Evolutionary conservation across 2,888 invertebrate species (phyloP).

Genomic region (Xestia c-nigrum): DNA sequence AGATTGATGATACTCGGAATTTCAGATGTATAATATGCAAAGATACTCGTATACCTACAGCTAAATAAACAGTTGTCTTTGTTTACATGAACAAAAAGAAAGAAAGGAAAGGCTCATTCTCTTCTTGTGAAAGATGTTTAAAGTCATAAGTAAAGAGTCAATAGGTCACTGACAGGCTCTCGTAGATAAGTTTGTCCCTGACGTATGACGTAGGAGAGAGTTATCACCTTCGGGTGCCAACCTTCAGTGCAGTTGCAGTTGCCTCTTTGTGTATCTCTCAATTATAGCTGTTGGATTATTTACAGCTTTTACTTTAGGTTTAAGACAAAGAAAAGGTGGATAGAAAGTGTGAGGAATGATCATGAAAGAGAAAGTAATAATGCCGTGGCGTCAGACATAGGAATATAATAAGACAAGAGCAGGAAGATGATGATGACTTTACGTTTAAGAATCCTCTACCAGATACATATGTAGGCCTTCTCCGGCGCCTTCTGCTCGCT

Average conservation of each 20-base stretch:
- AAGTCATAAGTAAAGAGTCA: slow-evolving; percentile 39
- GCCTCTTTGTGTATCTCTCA: background rate
- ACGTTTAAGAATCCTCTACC: background rate
- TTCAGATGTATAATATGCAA: background rate
- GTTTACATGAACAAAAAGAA: slow-evolving; percentile 21
- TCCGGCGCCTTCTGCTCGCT: background rate
- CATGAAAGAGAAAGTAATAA: too few relatives aligned
- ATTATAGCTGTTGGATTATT: background rate
- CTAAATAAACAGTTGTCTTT: slow-evolving; percentile 13
- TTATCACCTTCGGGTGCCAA: background rate
- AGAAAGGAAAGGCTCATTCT: slow-evolving; percentile 32
- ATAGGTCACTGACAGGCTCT: slow-evolving; percentile 34
- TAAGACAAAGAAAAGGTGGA: background rate
- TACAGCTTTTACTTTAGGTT: background rate
- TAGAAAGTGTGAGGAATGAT: too few relatives aligned
- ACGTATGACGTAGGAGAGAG: background rate
- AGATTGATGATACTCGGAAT: background rate
- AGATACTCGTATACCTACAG: fast-evolving
- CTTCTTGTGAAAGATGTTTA: slow-evolving; percentile 32
- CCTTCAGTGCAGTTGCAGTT: background rate
- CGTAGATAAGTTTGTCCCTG: background rate
- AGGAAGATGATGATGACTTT: too few relatives aligned
- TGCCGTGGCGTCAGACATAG: too few relatives aligned
- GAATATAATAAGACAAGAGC: too few relatives aligned
- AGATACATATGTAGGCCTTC: background rate